phyloP scores from a whole-genome alignment of 2,113 vertebrate species.

The Peromyscus polionotus region DNA sequence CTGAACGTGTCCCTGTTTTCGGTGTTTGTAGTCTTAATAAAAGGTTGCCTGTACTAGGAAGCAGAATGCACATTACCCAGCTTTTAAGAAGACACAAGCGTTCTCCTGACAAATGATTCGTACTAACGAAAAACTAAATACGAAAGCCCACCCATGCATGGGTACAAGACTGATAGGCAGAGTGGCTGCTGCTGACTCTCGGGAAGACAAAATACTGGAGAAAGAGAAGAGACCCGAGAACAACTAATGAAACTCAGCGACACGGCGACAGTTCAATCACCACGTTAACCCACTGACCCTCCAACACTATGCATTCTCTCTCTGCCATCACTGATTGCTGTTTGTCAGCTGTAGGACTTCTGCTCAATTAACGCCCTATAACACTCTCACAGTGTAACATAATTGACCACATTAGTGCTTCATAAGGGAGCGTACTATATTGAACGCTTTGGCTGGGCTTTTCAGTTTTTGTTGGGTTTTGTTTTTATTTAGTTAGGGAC shows the following conservation, averaged over 20 bases:
- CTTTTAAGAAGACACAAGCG: background rate
- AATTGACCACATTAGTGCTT: background rate
- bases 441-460: background rate
- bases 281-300: background rate
- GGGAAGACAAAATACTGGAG: background rate
- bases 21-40: background rate
- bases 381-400: background rate
- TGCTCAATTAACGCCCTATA: constrained; percentile 11
- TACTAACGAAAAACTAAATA: background rate
- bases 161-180: background rate
- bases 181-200: background rate
- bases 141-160: background rate
- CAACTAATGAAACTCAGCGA: background rate
- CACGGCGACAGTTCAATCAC: background rate
- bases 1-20: background rate
- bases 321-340: background rate
- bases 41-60: background rate
- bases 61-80: background rate
- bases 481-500: background rate
- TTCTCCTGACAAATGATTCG: background rate
- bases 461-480: background rate
- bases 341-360: background rate
- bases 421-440: background rate
- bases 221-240: background rate
- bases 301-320: background rate